These are phyloP conservation scores for Xiphias gladius DNA, from an alignment of 2,113 vertebrate species.

Conservation along the genomic window DNA sequence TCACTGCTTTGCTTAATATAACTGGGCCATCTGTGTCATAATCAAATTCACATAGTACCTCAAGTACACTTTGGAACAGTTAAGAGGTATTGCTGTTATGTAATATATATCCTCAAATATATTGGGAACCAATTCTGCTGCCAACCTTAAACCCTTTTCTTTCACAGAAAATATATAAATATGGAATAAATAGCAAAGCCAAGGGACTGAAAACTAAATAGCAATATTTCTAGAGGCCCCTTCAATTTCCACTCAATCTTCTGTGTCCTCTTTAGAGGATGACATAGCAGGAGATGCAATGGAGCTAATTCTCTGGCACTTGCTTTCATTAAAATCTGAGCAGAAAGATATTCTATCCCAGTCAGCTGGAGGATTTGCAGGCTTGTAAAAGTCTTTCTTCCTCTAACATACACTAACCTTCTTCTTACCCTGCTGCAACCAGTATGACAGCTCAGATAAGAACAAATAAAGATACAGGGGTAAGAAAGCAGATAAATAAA, in stretches of 20 bases:
- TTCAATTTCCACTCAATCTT: conserved; percentile 46
- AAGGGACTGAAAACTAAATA: conserved; percentile 15
- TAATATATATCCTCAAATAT: conserved; percentile 9
- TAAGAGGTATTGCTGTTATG: conserved; percentile 22
- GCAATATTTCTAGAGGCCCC: conserved; percentile 8
- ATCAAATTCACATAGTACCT: conserved; percentile 44
- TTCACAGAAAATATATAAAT: conserved; percentile 23
- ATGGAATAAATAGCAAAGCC: conserved; percentile 36
- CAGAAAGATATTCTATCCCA: conserved; percentile 28
- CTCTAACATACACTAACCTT: conserved; percentile 11
- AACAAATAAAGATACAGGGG: conserved; percentile 26
- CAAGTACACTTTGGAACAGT: conserved; percentile 17
- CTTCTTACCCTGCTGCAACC: conserved; percentile 19
- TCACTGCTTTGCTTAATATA: conserved; percentile 33
- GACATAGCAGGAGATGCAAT: conserved; percentile 50
- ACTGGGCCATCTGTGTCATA: conserved; percentile 10
- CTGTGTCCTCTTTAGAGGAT: conserved; percentile 57
- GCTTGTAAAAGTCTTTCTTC: conserved; percentile 30
- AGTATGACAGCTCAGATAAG: conserved; percentile 46
- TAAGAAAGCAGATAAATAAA: conserved; percentile 23
- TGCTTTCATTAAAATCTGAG: conserved; percentile 70
- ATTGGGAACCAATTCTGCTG: not conserved
- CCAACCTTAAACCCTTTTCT: conserved; percentile 10
- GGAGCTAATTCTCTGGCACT: conserved; percentile 48
- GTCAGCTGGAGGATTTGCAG: conserved; percentile 52